These are phyloP conservation scores for Microchirus variegatus DNA, from an alignment of 2,797 vertebrate species.

Conservation along the genomic window DNA sequence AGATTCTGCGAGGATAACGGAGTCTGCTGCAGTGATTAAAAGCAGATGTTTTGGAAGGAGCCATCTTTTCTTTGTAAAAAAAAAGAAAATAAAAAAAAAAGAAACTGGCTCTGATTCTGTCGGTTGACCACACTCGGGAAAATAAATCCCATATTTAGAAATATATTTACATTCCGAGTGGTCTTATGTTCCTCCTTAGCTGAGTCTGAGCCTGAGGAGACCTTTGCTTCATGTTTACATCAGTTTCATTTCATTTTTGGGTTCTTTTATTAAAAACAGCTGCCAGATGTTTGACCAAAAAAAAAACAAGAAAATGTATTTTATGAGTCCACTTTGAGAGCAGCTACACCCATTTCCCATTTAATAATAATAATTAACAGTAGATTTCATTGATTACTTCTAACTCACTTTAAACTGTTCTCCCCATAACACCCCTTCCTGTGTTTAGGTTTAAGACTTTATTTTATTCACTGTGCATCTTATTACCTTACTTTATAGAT, in stretches of 20 bases:
- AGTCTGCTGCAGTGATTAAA: conserved; percentile 19
- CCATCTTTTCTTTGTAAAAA: not conserved
- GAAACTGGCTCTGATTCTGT: not conserved
- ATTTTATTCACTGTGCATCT: not conserved
- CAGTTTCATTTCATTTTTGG: no score
- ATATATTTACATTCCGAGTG: no score
- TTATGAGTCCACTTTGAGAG: no score
- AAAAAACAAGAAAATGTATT: no score
- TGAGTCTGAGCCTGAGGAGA: no score
- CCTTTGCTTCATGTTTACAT: no score
- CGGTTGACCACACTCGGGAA: no score
- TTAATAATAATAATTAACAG: not conserved
- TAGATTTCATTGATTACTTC: not conserved
- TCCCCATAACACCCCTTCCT: not conserved
- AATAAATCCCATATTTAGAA: no score
- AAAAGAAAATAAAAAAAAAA: not conserved
- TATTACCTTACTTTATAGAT: not conserved
- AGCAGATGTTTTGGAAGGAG: conserved; percentile 29
- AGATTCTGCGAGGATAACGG: conserved; percentile 7
- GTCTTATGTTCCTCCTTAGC: no score
- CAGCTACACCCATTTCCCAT: not conserved
- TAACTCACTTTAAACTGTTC: not conserved
- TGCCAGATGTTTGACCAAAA: no score
- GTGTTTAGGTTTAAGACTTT: not conserved
- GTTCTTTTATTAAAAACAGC: no score